Evolutionary conservation across 2,888 invertebrate species (phyloP).

Genomic region (Agrotis ipsilon): DNA sequence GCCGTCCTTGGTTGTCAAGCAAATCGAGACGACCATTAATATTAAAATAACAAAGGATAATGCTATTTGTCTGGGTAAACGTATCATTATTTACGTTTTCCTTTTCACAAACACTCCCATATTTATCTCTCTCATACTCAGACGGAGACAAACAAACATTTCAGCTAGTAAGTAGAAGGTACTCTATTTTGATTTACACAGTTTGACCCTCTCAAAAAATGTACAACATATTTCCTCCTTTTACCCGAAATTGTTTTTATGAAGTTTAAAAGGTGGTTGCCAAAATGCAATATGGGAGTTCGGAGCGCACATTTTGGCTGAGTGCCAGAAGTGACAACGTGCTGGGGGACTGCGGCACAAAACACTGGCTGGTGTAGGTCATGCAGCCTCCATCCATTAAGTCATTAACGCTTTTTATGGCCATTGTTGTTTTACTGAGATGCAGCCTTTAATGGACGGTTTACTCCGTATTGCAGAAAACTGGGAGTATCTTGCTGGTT

Average conservation of each 20-base stretch:
- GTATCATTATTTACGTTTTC: conserved; percentile 36
- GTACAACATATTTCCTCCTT: conserved; percentile 25
- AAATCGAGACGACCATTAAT: conserved; percentile 27
- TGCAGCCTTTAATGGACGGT: conserved; percentile 35
- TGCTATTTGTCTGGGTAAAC: conserved; percentile 28
- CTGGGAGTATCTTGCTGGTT: conserved; percentile 11
- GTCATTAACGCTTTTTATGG: conserved; percentile 60
- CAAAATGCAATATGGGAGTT: conserved; percentile 55
- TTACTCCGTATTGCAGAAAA: conserved; percentile 16
- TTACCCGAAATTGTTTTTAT: conserved; percentile 42
- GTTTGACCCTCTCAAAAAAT: conserved; percentile 19
- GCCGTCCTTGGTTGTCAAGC: conserved; percentile 24
- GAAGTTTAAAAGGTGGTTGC: conserved; percentile 46
- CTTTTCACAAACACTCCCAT: conserved; percentile 32
- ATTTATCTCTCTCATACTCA: conserved; percentile 28
- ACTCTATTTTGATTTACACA: conserved; percentile 37
- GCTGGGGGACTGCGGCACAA: conserved; percentile 43
- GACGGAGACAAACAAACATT: conserved; percentile 30
- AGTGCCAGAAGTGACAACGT: conserved; percentile 51
- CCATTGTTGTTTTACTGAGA: conserved; percentile 52
- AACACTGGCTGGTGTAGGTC: conserved; percentile 58
- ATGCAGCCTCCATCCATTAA: conserved; percentile 57
- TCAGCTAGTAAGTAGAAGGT: conserved; percentile 15
- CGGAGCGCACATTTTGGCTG: conserved; percentile 52
- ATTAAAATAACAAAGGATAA: conserved; percentile 43